Evolutionary conservation across 2,888 invertebrate genomes (phyloP).

Genomic region (Cistogaster globosa): DNA sequence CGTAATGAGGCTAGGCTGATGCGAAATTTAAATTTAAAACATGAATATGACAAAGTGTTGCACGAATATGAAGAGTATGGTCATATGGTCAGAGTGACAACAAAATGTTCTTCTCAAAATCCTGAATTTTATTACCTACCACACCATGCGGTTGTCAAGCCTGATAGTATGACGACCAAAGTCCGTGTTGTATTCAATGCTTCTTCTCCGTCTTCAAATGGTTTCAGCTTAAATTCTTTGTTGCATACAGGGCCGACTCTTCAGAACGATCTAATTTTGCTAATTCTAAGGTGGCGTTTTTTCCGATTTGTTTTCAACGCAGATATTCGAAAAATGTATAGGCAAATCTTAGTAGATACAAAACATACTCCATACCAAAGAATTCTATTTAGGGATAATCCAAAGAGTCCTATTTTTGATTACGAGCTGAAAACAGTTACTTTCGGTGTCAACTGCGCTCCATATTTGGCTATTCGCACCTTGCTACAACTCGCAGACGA

Average conservation of each 20-base stretch:
- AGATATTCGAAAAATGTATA: conserved; percentile 67
- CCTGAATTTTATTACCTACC: conserved; percentile 15
- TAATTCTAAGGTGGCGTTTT: conserved; percentile 59
- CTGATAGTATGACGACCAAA: conserved; percentile 42
- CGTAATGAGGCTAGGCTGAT: background rate
- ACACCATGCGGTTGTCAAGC: conserved; percentile 45
- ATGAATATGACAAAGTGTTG: conserved; percentile 19
- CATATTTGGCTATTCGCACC: conserved; percentile 64
- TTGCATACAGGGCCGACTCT: conserved; percentile 56
- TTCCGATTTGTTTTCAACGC: conserved; percentile 47
- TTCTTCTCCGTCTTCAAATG: conserved; percentile 57
- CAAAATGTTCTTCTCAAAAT: background rate
- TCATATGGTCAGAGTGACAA: conserved; percentile 16
- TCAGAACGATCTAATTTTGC: conserved; percentile 56
- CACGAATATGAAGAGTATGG: conserved; percentile 6
- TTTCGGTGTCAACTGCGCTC: conserved; percentile 69
- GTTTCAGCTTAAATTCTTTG: conserved; percentile 63
- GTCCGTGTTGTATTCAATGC: conserved; percentile 65
- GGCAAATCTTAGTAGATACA: conserved; percentile 40
- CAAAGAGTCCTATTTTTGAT: conserved; percentile 10
- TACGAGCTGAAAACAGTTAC: conserved; percentile 45
- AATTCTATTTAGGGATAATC: conserved; percentile 19
- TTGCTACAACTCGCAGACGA: conserved; percentile 59
- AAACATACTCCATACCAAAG: conserved; percentile 34
- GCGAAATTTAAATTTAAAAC: conserved; percentile 9